These are phyloP conservation scores for Panthera tigris DNA, from an alignment of 2,113 vertebrate genomes.

Conservation along the genomic window DNA sequence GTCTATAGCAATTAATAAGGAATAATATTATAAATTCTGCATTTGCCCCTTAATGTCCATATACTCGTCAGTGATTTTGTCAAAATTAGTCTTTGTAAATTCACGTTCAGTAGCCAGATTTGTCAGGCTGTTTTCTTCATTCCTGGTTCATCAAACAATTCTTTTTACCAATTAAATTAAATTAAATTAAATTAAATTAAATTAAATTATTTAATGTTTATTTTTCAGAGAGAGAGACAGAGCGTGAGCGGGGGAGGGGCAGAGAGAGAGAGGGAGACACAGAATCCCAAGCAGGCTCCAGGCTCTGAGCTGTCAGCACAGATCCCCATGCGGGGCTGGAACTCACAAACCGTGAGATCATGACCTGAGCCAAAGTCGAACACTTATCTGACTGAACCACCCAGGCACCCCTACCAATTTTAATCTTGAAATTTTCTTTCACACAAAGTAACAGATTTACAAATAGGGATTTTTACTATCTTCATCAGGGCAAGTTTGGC, in stretches of 20 bases:
- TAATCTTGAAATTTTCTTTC: constrained; percentile 21
- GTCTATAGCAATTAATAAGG: not conserved
- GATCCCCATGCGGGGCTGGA: too few species aligned
- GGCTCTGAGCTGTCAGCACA: too few species aligned
- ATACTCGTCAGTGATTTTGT: not conserved
- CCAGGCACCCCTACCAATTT: not conserved
- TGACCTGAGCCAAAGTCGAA: too few species aligned
- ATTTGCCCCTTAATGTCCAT: not conserved
- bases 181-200: not conserved
- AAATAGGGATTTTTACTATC: not conserved
- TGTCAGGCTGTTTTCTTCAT: not conserved
- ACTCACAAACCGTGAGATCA: too few species aligned
- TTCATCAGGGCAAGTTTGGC: not conserved
- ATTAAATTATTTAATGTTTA: too few species aligned
- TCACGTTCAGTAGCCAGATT: not conserved
- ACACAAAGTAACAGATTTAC: not conserved
- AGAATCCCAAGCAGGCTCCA: too few species aligned
- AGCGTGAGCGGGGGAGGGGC: too few species aligned
- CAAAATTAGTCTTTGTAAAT: not conserved
- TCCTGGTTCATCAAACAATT: not conserved
- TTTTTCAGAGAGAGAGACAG: too few species aligned
- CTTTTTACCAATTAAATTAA: not conserved
- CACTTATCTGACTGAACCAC: too few species aligned
- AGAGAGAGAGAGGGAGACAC: too few species aligned
- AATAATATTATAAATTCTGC: not conserved